A percentile compares a stretch with the other conserved stretches of the same genome.
Evolutionary conservation across 2,113 vertebrate genomes (phyloP).

Genomic region (Phylloscopus trochiloides): DNA sequence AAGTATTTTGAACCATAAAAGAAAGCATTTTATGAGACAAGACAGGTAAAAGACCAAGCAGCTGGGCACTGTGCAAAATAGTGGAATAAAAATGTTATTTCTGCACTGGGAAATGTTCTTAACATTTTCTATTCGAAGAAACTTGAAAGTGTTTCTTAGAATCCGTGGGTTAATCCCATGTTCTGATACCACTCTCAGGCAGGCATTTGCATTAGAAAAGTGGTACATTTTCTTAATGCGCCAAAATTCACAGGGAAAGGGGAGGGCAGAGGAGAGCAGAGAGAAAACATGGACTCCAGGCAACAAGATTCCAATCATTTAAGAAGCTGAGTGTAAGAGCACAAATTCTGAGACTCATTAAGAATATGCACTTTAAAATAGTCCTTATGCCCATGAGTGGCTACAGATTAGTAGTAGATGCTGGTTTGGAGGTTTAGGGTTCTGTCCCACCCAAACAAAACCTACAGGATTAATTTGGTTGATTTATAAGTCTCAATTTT

Average conservation of each 20-base stretch:
- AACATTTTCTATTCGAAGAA: background rate
- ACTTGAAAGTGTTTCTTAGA: background rate
- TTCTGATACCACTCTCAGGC: background rate
- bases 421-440: background rate
- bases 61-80: background rate
- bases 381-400: background rate
- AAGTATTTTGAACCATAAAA: background rate
- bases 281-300: background rate
- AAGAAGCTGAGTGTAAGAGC: background rate
- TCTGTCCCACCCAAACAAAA: background rate
- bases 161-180: background rate
- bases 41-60: background rate
- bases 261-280: background rate
- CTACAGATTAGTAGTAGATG: background rate
- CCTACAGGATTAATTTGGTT: background rate
- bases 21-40: background rate
- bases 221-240: background rate
- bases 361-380: accelerated
- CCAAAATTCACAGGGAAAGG: background rate
- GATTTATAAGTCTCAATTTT: background rate
- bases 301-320: background rate
- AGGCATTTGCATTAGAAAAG: background rate
- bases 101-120: background rate
- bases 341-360: background rate
- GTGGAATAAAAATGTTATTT: background rate